phyloP scores from a whole-genome alignment of 2,797 vertebrate species.

The Merluccius polli region DNA sequence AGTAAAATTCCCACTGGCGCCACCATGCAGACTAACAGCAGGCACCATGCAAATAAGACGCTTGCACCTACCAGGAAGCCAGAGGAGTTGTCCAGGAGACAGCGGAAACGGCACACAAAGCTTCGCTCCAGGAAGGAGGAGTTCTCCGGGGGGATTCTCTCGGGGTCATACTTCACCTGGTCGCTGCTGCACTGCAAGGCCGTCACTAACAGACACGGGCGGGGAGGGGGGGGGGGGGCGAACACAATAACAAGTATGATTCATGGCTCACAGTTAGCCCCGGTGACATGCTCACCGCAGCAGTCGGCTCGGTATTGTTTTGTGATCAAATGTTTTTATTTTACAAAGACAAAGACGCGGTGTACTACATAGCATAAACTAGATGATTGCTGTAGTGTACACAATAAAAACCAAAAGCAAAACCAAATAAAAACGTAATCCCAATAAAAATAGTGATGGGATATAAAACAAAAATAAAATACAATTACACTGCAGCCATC shows the following conservation, averaged over 20 bases:
- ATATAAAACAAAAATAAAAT: neutral
- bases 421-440: too few relatives aligned
- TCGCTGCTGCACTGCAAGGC: conserved; percentile 31
- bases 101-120: conserved; percentile 82
- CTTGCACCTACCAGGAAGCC: conserved; percentile 77
- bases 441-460: neutral
- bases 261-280: neutral
- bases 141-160: conserved; percentile 63
- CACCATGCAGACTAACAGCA: neutral
- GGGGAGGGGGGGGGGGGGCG: neutral
- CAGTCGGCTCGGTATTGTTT: neutral
- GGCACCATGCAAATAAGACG: neutral
- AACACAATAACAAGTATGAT: neutral
- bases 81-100: conserved; percentile 84
- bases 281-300: neutral
- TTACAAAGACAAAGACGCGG: neutral
- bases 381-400: too few relatives aligned
- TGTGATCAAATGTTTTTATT: neutral
- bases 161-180: conserved; percentile 46
- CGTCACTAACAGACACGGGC: conserved; percentile 15
- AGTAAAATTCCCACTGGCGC: neutral
- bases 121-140: conserved; percentile 73
- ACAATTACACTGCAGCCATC: neutral
- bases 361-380: too few relatives aligned
- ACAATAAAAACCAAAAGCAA: too few relatives aligned